Evolutionary conservation across 2,888 invertebrate genomes (phyloP).

Genomic region (Chesias legatella): DNA sequence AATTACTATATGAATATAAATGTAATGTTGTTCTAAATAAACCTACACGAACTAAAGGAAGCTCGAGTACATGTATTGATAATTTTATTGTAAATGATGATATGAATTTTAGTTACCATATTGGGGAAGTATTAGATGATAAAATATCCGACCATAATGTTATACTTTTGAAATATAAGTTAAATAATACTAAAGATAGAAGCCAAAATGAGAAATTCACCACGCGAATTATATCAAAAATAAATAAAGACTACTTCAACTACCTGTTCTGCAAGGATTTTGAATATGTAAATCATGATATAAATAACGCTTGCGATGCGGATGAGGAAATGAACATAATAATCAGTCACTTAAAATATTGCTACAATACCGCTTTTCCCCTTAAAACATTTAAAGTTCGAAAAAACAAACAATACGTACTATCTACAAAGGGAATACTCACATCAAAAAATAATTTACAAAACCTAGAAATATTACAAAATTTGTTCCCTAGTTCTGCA

Average conservation of each 20-base stretch:
- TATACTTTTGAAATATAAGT: neutral
- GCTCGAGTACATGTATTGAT: constrained; percentile 1
- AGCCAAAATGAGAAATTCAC: neutral
- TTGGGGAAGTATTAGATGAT: neutral
- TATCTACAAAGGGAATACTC: neutral
- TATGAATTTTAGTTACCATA: neutral
- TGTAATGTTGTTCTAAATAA: neutral
- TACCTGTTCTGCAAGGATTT: neutral
- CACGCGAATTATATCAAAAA: neutral
- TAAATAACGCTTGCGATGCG: too few species aligned
- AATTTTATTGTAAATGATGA: constrained; percentile 2
- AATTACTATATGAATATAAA: neutral
- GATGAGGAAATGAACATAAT: too few species aligned
- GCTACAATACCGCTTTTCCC: too few species aligned
- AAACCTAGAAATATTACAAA: too few species aligned
- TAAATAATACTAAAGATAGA: neutral
- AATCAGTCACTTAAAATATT: too few species aligned
- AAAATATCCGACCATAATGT: constrained; percentile 6
- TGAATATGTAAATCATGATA: too few species aligned
- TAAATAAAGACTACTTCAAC: constrained; percentile 1
- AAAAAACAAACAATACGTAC: neutral
- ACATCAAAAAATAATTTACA: too few species aligned
- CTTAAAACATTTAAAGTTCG: too few species aligned
- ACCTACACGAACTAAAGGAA: neutral
- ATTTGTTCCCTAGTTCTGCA: neutral